Evolutionary conservation across 2,113 vertebrate genomes (phyloP).

Genomic region (Heterochromis multidens): DNA sequence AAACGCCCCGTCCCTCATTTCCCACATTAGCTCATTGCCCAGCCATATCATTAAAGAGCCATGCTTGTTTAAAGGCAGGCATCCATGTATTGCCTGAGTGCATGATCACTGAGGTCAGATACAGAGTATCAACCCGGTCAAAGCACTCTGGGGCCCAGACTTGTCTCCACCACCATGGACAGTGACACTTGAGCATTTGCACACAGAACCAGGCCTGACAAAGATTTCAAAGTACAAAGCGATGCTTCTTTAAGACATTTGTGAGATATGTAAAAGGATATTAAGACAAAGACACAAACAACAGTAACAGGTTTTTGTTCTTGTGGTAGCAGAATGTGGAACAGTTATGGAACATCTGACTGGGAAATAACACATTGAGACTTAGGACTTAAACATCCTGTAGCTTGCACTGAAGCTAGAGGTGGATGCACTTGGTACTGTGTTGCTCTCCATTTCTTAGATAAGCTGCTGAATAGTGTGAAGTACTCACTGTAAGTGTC

Average conservation of each 20-base stretch:
- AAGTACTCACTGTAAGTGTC: not conserved
- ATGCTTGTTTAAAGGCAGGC: not conserved
- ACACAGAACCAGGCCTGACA: slow-evolving; percentile 1
- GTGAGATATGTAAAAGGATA: slow-evolving; percentile 30
- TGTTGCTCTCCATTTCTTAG: not conserved
- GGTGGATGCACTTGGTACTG: not conserved
- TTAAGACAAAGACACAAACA: not conserved
- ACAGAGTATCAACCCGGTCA: not conserved
- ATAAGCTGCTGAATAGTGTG: not conserved
- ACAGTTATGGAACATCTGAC: not conserved
- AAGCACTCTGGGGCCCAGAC: slow-evolving; percentile 1
- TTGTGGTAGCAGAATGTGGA: not conserved
- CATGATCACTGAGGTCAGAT: not conserved
- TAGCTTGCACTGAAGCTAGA: not conserved
- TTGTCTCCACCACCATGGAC: not conserved
- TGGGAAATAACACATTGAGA: not conserved
- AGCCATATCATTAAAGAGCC: not conserved
- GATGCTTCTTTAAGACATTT: slow-evolving; percentile 48
- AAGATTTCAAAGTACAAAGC: not conserved
- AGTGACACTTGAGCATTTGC: not conserved
- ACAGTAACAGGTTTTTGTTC: not conserved
- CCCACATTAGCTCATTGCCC: slow-evolving; percentile 4
- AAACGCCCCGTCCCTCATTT: not conserved
- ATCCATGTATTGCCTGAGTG: not conserved
- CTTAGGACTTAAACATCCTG: not conserved